Base-by-base conservation (phyloP, 2,888 invertebrate species). In the Orgyia antiqua region DNA sequence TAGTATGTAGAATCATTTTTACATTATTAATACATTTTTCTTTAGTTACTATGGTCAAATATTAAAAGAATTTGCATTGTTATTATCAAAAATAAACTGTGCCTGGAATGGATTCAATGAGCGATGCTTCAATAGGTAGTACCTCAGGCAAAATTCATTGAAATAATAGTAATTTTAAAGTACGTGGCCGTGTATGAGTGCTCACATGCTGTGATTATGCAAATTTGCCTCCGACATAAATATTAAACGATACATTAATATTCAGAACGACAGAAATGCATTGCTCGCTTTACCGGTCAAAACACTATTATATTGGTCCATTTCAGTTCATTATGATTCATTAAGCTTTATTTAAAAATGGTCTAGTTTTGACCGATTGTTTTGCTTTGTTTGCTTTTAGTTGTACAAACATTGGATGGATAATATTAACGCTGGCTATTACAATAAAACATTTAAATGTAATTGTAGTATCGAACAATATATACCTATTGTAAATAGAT, bases 211-310 rank as follows among this genome's bases (percentile, higher is more conserved):
- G 77, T 83, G 84, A 86, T 86, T 84, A 84, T 86, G 84, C 78
- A 86, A 84, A 86, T 84, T 76, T 77, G 74, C 67, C 65, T 67
- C 66, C 78, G 72, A 71, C 83, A 83, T 86, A 86, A 86, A 86
- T 86, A 84, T 84, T 83, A 78, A 84, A 78, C 79, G 76, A 70
- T 53, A 59, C 83, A 84, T 86, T 84, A 84, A 84, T 84, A 84
- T 86, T 83, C 84, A 65, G 69, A 64, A 68, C 73, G 78, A 70
- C 77, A 77, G 77, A 72, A 75, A 78, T 78, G 76, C 76, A 76
- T 76, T 76, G 77, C 71, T 74, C 74, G 73, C 64, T 77, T 73
- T 68, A 74, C 69, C 67, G 64, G 67, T 58, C 67, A 69, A 65
- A 68, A 67, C 60, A 54, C 51, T 61, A 39, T 56, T 57, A 55